These are phyloP conservation scores for Drosophila pandora DNA, from an alignment of 1,140 invertebrate species.

Conservation along the genomic window DNA sequence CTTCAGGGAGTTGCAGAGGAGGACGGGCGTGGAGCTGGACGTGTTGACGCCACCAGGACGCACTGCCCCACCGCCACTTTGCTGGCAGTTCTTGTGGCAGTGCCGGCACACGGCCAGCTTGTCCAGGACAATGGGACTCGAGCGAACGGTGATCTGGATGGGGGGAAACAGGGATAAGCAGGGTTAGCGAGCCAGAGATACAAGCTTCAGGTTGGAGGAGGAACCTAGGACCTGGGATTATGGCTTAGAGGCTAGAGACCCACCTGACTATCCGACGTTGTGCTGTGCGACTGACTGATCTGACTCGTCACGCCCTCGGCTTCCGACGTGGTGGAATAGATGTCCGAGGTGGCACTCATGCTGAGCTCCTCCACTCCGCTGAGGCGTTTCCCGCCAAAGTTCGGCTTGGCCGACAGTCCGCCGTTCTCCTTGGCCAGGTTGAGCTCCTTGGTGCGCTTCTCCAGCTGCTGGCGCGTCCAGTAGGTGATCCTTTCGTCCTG, in stretches of 20 bases:
- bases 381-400: conserved; percentile 72
- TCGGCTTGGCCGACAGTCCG: conserved; percentile 76
- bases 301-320: conserved; percentile 84
- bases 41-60: conserved; percentile 14
- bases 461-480: conserved; percentile 89
- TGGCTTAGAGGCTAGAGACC: not conserved
- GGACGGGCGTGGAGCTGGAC: conserved; percentile 34
- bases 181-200: conserved; percentile 28
- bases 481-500: conserved; percentile 86
- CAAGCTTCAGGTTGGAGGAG: not conserved
- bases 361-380: conserved; percentile 81
- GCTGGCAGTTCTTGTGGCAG: conserved; percentile 89
- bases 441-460: conserved; percentile 88
- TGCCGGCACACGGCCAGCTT: conserved; percentile 88
- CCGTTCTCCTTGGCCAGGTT: conserved; percentile 84
- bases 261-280: conserved; percentile 89
- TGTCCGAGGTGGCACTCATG: conserved; percentile 77
- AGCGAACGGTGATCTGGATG: conserved; percentile 88
- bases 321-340: conserved; percentile 84
- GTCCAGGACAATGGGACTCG: conserved; percentile 87
- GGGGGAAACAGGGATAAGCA: conserved; percentile 6
- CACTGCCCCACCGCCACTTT: conserved; percentile 18
- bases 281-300: conserved; percentile 88
- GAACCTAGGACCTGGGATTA: not conserved
- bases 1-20: conserved; percentile 80